phyloP scores from a whole-genome alignment of 2,888 invertebrate species.

The Emesis furor region DNA sequence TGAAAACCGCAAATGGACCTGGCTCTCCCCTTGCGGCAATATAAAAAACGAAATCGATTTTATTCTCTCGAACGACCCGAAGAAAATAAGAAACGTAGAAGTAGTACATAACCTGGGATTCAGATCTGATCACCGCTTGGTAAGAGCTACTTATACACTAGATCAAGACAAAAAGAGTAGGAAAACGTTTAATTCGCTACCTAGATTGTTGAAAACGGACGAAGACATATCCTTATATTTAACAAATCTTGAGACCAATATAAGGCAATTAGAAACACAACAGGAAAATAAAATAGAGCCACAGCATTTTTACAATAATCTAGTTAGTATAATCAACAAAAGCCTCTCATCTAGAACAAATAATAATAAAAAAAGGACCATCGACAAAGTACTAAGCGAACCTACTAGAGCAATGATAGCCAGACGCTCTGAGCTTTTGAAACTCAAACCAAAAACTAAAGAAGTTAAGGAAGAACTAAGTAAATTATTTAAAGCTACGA shows the following conservation, averaged over 20 bases:
- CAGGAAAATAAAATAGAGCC: constrained; percentile 13
- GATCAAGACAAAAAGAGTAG: constrained; percentile 28
- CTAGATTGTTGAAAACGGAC: constrained; percentile 28
- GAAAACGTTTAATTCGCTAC: constrained; percentile 26
- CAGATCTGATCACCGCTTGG: not conserved
- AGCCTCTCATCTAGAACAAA: constrained; percentile 28
- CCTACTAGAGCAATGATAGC: constrained; percentile 34
- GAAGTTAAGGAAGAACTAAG: constrained; percentile 28
- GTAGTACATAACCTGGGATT: not conserved
- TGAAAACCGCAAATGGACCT: constrained; percentile 38
- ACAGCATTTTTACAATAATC: constrained; percentile 37
- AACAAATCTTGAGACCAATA: constrained; percentile 30
- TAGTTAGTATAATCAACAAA: constrained; percentile 32
- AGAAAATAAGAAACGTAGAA: not conserved
- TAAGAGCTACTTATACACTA: not conserved
- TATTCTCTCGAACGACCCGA: constrained; percentile 40
- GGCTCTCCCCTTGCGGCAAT: constrained; percentile 33
- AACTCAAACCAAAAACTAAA: constrained; percentile 47
- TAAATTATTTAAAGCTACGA: constrained; percentile 31
- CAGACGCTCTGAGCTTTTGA: constrained; percentile 46
- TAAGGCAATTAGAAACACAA: constrained; percentile 17
- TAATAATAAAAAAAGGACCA: constrained; percentile 26
- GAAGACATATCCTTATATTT: constrained; percentile 32
- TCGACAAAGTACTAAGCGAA: constrained; percentile 40
- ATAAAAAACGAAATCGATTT: constrained; percentile 35